Evolutionary conservation across 2,888 invertebrate genomes (phyloP).

Genomic region (Cantharis rufa): DNA sequence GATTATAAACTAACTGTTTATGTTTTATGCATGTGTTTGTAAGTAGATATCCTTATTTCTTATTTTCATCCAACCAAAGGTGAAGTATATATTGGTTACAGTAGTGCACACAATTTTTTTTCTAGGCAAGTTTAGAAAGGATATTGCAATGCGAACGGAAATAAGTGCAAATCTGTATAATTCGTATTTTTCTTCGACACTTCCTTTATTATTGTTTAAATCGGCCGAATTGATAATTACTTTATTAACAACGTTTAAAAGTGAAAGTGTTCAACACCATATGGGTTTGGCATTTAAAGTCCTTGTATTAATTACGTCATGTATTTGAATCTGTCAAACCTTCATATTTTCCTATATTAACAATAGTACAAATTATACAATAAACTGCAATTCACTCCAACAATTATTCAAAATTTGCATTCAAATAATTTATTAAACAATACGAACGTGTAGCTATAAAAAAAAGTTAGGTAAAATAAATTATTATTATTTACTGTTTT

Average conservation of each 20-base stretch:
- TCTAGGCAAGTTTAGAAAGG: neutral
- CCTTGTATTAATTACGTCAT: conserved; percentile 3
- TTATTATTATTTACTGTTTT: neutral
- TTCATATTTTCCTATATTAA: neutral
- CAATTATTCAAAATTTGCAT: neutral
- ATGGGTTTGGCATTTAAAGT: conserved; percentile 15
- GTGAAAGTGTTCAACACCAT: conserved; percentile 12
- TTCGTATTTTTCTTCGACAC: neutral
- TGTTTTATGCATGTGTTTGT: neutral
- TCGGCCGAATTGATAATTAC: neutral
- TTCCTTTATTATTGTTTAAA: neutral
- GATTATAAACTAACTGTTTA: neutral
- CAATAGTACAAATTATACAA: neutral
- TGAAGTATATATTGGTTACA: neutral
- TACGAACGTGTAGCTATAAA: neutral
- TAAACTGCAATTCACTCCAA: neutral
- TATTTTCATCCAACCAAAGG: neutral
- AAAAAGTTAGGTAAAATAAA: neutral
- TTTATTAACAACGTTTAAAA: neutral
- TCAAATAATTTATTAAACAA: neutral
- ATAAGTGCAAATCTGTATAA: neutral
- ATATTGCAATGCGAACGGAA: neutral
- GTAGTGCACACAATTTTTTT: neutral
- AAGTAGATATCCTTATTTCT: neutral
- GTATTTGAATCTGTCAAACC: neutral